These are phyloP conservation scores for Nemopilema nomurai DNA, from an alignment of 30 jellyfish, hydroid and myxozoan genomes.

Conservation along the genomic window DNA sequence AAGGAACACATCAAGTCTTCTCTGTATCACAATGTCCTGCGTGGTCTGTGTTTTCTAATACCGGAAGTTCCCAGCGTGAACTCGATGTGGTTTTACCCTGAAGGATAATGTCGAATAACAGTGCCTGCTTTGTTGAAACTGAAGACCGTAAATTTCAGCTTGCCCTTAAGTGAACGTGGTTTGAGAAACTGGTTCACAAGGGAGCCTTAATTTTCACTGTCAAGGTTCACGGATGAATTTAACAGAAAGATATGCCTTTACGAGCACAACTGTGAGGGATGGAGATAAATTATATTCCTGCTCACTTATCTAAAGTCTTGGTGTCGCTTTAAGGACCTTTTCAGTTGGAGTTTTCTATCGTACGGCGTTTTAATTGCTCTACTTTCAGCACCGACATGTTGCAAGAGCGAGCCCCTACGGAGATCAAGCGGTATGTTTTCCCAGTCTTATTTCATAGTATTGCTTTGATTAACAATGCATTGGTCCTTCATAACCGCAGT, in stretches of 20 bases:
- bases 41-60: neutral
- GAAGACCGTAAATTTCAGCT: neutral
- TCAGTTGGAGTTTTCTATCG: neutral
- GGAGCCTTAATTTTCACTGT: neutral
- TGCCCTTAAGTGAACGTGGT: neutral
- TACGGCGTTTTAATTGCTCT: neutral
- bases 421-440: neutral
- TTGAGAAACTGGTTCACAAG: neutral
- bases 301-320: neutral
- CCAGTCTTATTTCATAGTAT: neutral
- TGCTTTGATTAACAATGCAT: neutral
- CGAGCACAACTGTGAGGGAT: neutral
- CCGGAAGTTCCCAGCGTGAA: slow-evolving; percentile 30
- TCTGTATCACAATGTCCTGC: neutral
- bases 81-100: slow-evolving; percentile 21
- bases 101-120: slow-evolving; percentile 7
- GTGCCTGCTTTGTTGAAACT: neutral
- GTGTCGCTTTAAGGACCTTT: neutral
- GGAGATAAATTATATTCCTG: neutral
- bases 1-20: neutral
- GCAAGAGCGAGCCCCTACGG: neutral
- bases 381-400: neutral
- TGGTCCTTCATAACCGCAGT: neutral
- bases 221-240: neutral
- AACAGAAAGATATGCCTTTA: neutral